Percentiles rank a stretch among this genome's conserved stretches.
Conservation (phyloP, 2,888 invertebrate species). For the Schrankia costaestrigalis region DNA sequence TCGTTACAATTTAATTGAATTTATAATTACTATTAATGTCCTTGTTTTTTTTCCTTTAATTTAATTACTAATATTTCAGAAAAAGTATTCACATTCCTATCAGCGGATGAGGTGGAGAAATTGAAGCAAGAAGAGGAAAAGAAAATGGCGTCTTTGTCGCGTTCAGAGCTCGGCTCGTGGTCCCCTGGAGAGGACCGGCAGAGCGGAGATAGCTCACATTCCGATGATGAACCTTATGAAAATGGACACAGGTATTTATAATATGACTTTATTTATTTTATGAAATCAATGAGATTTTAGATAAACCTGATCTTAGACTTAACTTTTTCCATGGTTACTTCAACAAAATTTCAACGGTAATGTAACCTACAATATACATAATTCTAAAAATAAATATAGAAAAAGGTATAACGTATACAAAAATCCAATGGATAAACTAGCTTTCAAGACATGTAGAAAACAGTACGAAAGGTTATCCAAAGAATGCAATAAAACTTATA, state of each 20-base stretch:
- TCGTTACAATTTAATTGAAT: slow-evolving; percentile 5
- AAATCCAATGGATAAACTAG: too few relatives aligned
- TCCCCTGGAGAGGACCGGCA: slow-evolving; percentile 73
- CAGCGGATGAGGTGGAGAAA: slow-evolving; percentile 95
- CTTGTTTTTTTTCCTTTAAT: background rate
- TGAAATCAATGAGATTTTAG: too few relatives aligned
- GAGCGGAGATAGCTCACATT: slow-evolving; percentile 76
- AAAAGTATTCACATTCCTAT: slow-evolving; percentile 95
- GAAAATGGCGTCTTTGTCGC: slow-evolving; percentile 89
- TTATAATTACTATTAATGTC: background rate
- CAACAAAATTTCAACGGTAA: too few relatives aligned
- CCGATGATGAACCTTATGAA: slow-evolving; percentile 71
- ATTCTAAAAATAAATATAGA: too few relatives aligned
- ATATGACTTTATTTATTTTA: background rate
- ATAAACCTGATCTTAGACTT: too few relatives aligned
- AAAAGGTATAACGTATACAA: too few relatives aligned
- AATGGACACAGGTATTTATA: slow-evolving; percentile 65
- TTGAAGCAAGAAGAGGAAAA: slow-evolving; percentile 96
- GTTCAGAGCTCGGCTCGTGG: slow-evolving; percentile 81
- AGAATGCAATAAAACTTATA: too few relatives aligned
- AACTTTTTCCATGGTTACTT: too few relatives aligned
- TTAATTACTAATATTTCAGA: slow-evolving; percentile 72
- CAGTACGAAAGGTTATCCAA: too few relatives aligned
- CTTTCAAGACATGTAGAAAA: too few relatives aligned
- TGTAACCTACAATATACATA: too few relatives aligned